phyloP scores from a whole-genome alignment of 2,888 invertebrate genomes.

The Sympetrum striolatum region DNA sequence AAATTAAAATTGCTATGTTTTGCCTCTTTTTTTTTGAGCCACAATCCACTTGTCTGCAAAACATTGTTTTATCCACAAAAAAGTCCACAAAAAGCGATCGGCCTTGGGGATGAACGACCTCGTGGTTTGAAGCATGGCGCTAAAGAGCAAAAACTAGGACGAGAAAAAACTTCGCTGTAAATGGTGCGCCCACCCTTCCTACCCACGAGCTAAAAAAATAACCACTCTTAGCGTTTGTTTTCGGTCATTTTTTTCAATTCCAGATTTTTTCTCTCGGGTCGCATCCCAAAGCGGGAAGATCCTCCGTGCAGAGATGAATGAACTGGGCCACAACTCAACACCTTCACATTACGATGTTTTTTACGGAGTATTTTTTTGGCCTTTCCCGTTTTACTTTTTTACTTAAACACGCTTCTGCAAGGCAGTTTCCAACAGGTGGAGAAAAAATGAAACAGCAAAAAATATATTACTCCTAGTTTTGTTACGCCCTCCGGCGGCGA shows the following conservation, averaged over 20 bases:
- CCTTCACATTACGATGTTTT: conserved; percentile 29
- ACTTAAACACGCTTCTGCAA: not conserved
- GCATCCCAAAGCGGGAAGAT: conserved; percentile 13
- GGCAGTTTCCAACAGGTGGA: not conserved
- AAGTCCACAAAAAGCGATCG: not conserved
- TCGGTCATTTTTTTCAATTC: not conserved
- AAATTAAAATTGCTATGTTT: not conserved
- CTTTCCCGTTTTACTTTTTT: conserved; percentile 3
- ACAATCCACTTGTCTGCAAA: not conserved
- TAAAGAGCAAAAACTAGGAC: not conserved
- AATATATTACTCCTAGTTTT: not conserved
- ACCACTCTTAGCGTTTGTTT: conserved; percentile 28
- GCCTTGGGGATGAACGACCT: not conserved
- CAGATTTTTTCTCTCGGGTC: not conserved
- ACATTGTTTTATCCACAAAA: not conserved
- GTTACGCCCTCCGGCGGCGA: not conserved
- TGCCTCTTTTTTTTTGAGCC: not conserved
- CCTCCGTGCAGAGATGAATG: conserved; percentile 4
- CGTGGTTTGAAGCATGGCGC: not conserved
- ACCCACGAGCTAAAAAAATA: not conserved
- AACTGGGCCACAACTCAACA: conserved; percentile 1
- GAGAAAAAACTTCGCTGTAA: conserved; percentile 20
- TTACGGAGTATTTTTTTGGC: conserved; percentile 17
- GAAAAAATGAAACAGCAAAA: not conserved
- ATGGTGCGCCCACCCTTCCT: conserved; percentile 4